Conservation (phyloP, 1,140 invertebrate genomes). For the Eufriesea mexicana region DNA sequence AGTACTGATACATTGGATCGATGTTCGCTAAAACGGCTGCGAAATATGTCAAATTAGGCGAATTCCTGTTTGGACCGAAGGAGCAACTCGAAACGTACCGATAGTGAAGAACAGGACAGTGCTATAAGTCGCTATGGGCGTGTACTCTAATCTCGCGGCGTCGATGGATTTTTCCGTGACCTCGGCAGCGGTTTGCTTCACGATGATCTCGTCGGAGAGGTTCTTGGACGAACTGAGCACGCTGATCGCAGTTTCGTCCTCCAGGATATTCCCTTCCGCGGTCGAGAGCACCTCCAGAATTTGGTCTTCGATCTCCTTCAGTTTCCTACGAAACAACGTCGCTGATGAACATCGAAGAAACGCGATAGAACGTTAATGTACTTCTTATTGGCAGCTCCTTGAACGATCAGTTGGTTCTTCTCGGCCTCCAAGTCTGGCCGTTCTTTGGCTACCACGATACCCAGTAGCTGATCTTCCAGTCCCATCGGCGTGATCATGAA, state of each 20-base stretch:
- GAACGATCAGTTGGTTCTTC: slow-evolving; percentile 94
- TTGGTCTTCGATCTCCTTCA: slow-evolving; percentile 97
- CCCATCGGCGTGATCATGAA: slow-evolving; percentile 96
- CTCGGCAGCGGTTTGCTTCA: slow-evolving; percentile 94
- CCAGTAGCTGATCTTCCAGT: slow-evolving; percentile 94
- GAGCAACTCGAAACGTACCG: slow-evolving; percentile 82
- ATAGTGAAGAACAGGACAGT: slow-evolving; percentile 96
- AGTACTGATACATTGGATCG: slow-evolving; percentile 99
- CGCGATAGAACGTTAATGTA: slow-evolving; percentile 64
- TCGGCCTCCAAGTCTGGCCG: slow-evolving; percentile 95
- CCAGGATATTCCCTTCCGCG: slow-evolving; percentile 95
- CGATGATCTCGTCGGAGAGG: slow-evolving; percentile 92
- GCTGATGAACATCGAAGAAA: neutral
- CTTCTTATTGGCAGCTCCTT: slow-evolving; percentile 94
- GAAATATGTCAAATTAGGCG: slow-evolving; percentile 79
- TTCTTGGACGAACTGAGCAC: slow-evolving; percentile 96
- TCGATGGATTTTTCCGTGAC: slow-evolving; percentile 93
- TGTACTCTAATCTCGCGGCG: slow-evolving; percentile 92
- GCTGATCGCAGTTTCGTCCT: slow-evolving; percentile 97
- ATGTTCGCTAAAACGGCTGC: slow-evolving; percentile 93
- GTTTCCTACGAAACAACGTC: slow-evolving; percentile 83
- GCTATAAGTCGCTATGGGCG: slow-evolving; percentile 93
- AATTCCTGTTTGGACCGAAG: no score
- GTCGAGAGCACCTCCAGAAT: slow-evolving; percentile 94
- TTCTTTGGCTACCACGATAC: slow-evolving; percentile 96